phyloP scores from a whole-genome alignment of 2,888 invertebrate genomes.

The Pediacus dermestoides region DNA sequence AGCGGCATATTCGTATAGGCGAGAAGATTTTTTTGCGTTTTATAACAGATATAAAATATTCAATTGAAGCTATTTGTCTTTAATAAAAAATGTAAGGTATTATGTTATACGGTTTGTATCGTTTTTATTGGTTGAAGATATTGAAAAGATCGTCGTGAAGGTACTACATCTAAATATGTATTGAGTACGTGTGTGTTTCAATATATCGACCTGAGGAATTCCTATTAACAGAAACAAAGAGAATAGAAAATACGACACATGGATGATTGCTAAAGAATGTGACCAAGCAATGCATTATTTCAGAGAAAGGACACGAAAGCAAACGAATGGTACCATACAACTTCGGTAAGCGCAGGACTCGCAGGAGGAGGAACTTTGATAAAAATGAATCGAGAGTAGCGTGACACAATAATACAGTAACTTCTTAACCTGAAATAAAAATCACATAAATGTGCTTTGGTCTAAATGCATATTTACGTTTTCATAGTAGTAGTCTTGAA shows the following conservation, averaged over 20 bases:
- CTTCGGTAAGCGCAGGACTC: too few species aligned
- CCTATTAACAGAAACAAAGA: conserved; percentile 1
- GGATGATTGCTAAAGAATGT: conserved; percentile 5
- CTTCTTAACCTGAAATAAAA: conserved; percentile 22
- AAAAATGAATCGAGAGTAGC: conserved; percentile 20
- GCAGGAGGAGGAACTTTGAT: conserved; percentile 15
- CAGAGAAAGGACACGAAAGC: not conserved
- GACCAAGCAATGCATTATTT: conserved; percentile 3
- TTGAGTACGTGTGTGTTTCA: not conserved
- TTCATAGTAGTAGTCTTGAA: too few species aligned
- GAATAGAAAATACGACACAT: conserved; percentile 4
- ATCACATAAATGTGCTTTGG: conserved; percentile 19
- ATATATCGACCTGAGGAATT: not conserved
- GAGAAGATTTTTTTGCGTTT: not conserved
- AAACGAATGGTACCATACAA: too few species aligned
- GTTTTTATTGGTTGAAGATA: not conserved
- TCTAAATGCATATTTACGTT: too few species aligned
- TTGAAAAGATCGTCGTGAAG: conserved; percentile 2
- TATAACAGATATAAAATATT: not conserved
- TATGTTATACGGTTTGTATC: conserved; percentile 1
- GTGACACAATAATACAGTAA: conserved; percentile 20
- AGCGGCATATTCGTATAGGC: too few species aligned
- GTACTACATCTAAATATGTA: conserved; percentile 1
- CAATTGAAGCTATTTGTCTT: conserved; percentile 1
- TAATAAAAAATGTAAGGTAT: conserved; percentile 2